Percentiles rank a stretch among this genome's conserved stretches.
Evolutionary conservation across 1,140 invertebrate genomes (phyloP).

Genomic region (Pachypeltis micranthus): DNA sequence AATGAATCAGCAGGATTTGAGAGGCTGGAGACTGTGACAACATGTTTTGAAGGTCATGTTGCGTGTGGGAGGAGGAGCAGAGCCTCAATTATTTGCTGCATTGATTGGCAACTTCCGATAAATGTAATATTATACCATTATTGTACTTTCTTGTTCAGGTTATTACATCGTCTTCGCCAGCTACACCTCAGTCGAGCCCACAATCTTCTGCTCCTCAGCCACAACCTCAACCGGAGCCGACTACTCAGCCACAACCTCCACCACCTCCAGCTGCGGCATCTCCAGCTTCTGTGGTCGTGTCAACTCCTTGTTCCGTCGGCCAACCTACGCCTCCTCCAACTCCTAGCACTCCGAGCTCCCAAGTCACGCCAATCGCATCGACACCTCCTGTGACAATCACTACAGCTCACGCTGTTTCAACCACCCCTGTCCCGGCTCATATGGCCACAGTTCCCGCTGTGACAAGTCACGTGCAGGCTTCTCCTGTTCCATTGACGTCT

Average conservation of each 20-base stretch:
- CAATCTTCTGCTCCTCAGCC: slow-evolving; percentile 2
- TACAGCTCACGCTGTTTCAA: neutral
- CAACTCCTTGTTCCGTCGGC: slow-evolving; percentile 20
- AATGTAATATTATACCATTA: neutral
- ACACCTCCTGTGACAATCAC: neutral
- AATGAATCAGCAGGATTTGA: too few relatives aligned
- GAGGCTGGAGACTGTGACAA: too few relatives aligned
- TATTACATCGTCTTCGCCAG: neutral
- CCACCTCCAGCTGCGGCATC: slow-evolving; percentile 25
- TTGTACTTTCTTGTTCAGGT: neutral
- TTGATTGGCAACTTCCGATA: too few relatives aligned
- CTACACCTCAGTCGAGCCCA: neutral
- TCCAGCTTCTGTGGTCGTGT: slow-evolving; percentile 26
- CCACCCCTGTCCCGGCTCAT: neutral
- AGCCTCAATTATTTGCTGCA: too few relatives aligned
- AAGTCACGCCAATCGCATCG: slow-evolving; percentile 19
- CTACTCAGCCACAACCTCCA: slow-evolving; percentile 20
- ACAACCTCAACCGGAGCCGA: neutral
- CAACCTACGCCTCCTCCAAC: slow-evolving; percentile 1
- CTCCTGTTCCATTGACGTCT: neutral
- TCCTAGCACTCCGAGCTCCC: slow-evolving; percentile 19
- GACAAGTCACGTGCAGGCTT: neutral
- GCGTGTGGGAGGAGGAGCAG: too few relatives aligned
- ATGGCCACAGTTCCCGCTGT: neutral
- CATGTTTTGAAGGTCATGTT: too few relatives aligned